Base-by-base conservation (phyloP, 2,888 invertebrate species). In the Nowickia ferox region DNA sequence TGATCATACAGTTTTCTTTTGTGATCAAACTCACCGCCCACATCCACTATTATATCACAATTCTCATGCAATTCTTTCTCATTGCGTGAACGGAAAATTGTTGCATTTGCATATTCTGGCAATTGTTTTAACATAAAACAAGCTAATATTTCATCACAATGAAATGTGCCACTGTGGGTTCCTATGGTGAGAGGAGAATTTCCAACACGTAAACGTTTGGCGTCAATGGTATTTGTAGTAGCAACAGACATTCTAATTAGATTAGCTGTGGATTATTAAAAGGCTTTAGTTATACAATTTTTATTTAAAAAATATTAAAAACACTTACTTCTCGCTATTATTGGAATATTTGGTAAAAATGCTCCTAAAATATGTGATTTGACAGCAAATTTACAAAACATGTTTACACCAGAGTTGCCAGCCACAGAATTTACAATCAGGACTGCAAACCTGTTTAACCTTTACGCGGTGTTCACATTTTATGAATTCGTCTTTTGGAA, bases 11-110 rank as follows among this genome's bases (percentile, higher is more conserved):
- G 94, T 85, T 96, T 95, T 81, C 92, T 95, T 0, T 93, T 93
- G 76, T 96, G 96, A 92, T 98, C 95, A 92, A 96, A 99, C 17
- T 94, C 94, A 1, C 95, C 96, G 4, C 99, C 99, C 6, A 99
- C 98, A 93, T 99, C 99, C 0, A 99, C 96, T 0, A 99, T 97
- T 88, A 99, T 95, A 90, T 99, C 97, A 93, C 99, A 99, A 6
- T 89, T 89, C 1, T 94, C 94, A 0, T 95, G 95, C 75, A 99
- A 93, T 88, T 95, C 94, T 88, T 93, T 90, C 22, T 88, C 87
- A 87, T 96, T 94, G 63, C 96, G 93, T 0, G 95, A 94, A 88
- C 97, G 94, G 9, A 98, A 92, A 82, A 99, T 97, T 87, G 95
- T 94, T 0, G 98, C 97, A 93, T 97, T 94, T 89, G 95, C 94